Percentiles rank a stretch among this genome's conserved stretches.
Conservation (phyloP, 2,797 vertebrate species). For the Phalloptychus januarius region DNA sequence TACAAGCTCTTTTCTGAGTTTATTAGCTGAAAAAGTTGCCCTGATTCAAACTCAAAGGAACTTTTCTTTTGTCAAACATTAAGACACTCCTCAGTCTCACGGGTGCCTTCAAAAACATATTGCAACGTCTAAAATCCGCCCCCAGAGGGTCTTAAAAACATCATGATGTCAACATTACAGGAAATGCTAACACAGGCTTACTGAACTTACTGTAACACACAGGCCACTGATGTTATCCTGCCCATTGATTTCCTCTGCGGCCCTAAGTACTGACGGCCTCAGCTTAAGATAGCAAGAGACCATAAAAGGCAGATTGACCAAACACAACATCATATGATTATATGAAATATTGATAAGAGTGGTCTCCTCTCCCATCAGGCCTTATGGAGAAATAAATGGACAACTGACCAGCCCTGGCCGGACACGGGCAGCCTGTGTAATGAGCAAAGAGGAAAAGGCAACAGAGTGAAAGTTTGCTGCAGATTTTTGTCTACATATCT, state of each 20-base stretch:
- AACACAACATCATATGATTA: slow-evolving; percentile 76
- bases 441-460: slow-evolving; percentile 44
- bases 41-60: slow-evolving; percentile 1
- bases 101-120: slow-evolving; percentile 58
- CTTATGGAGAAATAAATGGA: slow-evolving; percentile 70
- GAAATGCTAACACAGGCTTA: slow-evolving; percentile 74
- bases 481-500: neutral
- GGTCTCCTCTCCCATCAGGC: slow-evolving; percentile 72
- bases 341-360: slow-evolving; percentile 80
- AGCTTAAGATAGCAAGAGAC: slow-evolving; percentile 73
- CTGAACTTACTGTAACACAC: slow-evolving; percentile 78
- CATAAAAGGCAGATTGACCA: slow-evolving; percentile 77
- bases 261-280: slow-evolving; percentile 75
- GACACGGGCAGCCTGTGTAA: slow-evolving; percentile 40
- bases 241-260: slow-evolving; percentile 75
- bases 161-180: slow-evolving; percentile 80
- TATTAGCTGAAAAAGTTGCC: neutral
- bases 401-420: slow-evolving; percentile 62
- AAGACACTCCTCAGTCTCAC: slow-evolving; percentile 34
- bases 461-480: neutral
- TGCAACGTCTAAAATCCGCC: slow-evolving; percentile 47
- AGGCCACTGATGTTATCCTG: slow-evolving; percentile 75
- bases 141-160: slow-evolving; percentile 63
- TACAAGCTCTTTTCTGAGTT: neutral
- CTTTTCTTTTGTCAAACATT: slow-evolving; percentile 46